phyloP scores from a whole-genome alignment of 2,888 invertebrate genomes.

The Tiliacea citrago region DNA sequence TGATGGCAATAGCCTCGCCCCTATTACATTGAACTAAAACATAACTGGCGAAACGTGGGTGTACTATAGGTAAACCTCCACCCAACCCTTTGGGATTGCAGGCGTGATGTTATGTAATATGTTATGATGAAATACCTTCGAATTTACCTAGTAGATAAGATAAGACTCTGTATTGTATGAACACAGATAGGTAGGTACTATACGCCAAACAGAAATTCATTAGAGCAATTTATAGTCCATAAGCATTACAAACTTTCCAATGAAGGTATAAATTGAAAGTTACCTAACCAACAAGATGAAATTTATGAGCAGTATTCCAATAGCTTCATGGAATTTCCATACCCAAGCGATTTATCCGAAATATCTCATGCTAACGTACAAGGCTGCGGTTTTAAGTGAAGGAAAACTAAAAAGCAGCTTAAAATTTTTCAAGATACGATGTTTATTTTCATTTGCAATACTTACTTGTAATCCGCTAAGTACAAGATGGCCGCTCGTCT shows the following conservation, averaged over 20 bases:
- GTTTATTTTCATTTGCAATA: conserved; percentile 22
- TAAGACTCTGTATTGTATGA: not conserved
- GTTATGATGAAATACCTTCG: not conserved
- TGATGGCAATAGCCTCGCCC: too few species aligned
- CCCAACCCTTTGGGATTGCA: too few species aligned
- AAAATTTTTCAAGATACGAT: conserved; percentile 24
- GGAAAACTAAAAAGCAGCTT: conserved; percentile 2
- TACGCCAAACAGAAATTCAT: conserved; percentile 34
- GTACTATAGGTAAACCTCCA: too few species aligned
- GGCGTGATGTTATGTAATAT: too few species aligned
- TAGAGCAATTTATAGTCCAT: conserved; percentile 33
- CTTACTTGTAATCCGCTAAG: conserved; percentile 13
- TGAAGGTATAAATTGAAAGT: conserved; percentile 44
- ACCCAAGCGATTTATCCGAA: conserved; percentile 8
- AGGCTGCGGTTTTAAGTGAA: conserved; percentile 9
- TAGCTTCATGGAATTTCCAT: conserved; percentile 39
- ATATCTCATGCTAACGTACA: conserved; percentile 14
- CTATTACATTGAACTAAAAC: too few species aligned
- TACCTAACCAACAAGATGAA: conserved; percentile 31
- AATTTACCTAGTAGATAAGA: too few species aligned
- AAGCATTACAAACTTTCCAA: conserved; percentile 42
- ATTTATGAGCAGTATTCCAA: conserved; percentile 45
- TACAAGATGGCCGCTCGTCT: conserved; percentile 12
- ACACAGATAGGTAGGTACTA: not conserved
- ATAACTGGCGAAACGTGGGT: too few species aligned